Evolutionary conservation across 2,113 vertebrate genomes (phyloP).

Genomic region (Strigops habroptila): DNA sequence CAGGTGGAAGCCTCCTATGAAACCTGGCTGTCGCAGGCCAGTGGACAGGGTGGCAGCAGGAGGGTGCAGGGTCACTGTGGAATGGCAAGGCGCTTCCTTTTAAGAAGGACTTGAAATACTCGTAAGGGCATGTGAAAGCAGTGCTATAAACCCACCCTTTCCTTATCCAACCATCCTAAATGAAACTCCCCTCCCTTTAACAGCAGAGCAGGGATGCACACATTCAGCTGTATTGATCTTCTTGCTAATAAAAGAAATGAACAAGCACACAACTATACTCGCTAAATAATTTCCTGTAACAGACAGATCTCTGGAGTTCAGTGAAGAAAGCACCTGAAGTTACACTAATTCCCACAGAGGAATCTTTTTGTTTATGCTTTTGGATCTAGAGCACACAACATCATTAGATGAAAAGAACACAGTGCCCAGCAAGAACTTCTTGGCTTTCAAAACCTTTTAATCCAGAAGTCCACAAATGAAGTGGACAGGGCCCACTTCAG

Average conservation of each 20-base stretch:
- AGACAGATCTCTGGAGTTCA: neutral
- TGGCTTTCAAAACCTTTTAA: neutral
- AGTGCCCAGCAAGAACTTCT: neutral
- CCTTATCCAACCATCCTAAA: neutral
- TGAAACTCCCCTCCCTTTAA: neutral
- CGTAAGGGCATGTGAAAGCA: neutral
- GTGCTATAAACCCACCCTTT: neutral
- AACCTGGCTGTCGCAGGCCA: neutral
- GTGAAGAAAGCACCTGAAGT: constrained; percentile 3
- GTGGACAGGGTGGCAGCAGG: neutral
- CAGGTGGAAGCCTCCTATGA: neutral
- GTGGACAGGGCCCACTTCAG: neutral
- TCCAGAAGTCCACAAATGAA: neutral
- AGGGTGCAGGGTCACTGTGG: neutral
- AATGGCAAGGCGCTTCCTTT: neutral
- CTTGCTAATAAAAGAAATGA: neutral
- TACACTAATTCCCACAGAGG: neutral
- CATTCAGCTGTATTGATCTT: neutral
- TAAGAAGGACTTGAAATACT: constrained; percentile 3
- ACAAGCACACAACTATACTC: neutral
- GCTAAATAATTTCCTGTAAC: neutral
- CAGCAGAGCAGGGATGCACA: neutral
- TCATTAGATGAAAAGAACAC: neutral
- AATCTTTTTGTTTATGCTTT: neutral
- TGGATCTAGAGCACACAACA: neutral